These are phyloP conservation scores for Danaus melanippus DNA, from an alignment of 1,140 invertebrate species.

Conservation along the genomic window DNA sequence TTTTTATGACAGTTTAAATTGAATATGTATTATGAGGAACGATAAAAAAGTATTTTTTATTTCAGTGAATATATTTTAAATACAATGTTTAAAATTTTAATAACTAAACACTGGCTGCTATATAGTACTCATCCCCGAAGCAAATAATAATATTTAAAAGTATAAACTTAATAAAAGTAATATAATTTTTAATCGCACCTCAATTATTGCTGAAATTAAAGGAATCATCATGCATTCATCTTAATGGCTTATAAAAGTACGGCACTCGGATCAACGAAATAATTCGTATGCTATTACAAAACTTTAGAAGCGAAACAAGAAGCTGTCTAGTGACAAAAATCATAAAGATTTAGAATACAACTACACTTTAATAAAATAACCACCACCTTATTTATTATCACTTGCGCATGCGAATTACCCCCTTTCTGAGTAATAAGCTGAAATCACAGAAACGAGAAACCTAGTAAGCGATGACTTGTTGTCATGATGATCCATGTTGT, in stretches of 20 bases:
- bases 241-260: slow-evolving; percentile 33
- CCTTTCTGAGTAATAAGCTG: slow-evolving; percentile 41
- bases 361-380: slow-evolving; percentile 41
- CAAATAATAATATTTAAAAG: slow-evolving; percentile 6
- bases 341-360: slow-evolving; percentile 31
- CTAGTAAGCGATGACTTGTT: slow-evolving; percentile 53
- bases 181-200: slow-evolving; percentile 22
- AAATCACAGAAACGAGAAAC: slow-evolving; percentile 31
- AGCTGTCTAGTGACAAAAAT: slow-evolving; percentile 54
- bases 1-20: background rate
- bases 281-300: slow-evolving; percentile 47
- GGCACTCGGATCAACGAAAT: slow-evolving; percentile 48
- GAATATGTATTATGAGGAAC: slow-evolving; percentile 4
- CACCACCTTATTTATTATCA: slow-evolving; percentile 47
- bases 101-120: no score
- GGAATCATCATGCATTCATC: slow-evolving; percentile 48
- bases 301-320: slow-evolving; percentile 58
- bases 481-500: slow-evolving; percentile 27
- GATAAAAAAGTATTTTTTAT: slow-evolving; percentile 12
- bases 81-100: no score
- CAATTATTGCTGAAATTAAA: slow-evolving; percentile 22
- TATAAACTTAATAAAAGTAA: background rate
- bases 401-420: slow-evolving; percentile 57
- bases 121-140: background rate
- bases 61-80: background rate